phyloP scores from a whole-genome alignment of 2,888 invertebrate species.

The Leptinotarsa juncta region DNA sequence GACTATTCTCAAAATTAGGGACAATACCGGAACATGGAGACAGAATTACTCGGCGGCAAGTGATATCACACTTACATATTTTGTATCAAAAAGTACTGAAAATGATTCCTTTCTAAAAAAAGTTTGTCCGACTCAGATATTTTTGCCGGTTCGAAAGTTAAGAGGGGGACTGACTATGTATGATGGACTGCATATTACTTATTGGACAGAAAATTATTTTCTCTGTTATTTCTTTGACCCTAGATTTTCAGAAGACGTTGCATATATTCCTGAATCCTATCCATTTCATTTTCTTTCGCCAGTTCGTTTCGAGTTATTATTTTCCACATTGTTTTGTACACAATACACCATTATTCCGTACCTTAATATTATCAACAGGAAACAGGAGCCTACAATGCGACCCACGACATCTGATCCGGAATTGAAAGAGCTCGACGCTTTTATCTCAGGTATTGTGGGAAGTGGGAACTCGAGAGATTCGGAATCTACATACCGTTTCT shows the following conservation, averaged over 20 bases:
- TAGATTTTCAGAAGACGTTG: background rate
- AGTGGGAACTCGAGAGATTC: background rate
- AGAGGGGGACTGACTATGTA: too few relatives aligned
- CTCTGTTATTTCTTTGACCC: background rate
- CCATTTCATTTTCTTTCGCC: background rate
- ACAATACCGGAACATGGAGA: too few relatives aligned
- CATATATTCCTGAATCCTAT: background rate
- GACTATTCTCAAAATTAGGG: too few relatives aligned
- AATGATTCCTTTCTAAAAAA: too few relatives aligned
- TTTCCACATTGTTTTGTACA: slow-evolving; percentile 7
- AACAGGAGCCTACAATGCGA: slow-evolving; percentile 15
- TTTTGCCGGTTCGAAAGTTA: too few relatives aligned
- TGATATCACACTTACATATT: too few relatives aligned
- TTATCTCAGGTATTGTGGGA: slow-evolving; percentile 13
- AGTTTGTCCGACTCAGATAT: too few relatives aligned
- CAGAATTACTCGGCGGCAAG: too few relatives aligned
- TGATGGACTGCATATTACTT: too few relatives aligned
- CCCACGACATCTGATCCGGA: slow-evolving; percentile 14
- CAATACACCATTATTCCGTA: slow-evolving; percentile 12
- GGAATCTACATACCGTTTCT: background rate
- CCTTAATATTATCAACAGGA: slow-evolving; percentile 7
- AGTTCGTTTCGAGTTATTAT: background rate
- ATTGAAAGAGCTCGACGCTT: slow-evolving; percentile 16
- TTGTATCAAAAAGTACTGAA: too few relatives aligned
- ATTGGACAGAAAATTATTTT: too few relatives aligned